These are phyloP conservation scores for Sciurus niger DNA, from an alignment of 2,113 vertebrate species.

Conservation along the genomic window DNA sequence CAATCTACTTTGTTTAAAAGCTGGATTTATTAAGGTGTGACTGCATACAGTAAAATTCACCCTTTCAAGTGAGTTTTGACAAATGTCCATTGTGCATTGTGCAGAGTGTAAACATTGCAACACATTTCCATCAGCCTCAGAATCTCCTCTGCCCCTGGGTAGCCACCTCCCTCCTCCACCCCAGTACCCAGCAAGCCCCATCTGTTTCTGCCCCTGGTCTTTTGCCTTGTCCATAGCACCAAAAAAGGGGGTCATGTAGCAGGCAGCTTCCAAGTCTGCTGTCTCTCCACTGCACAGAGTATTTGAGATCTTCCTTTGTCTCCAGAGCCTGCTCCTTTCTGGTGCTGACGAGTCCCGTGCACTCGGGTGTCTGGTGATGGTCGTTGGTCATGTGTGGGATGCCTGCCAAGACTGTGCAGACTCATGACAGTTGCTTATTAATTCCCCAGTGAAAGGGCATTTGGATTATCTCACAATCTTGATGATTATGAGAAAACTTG, in stretches of 20 bases:
- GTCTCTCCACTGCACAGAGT: not conserved
- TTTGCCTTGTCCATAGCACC: no score
- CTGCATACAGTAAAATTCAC: not conserved
- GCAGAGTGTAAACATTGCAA: not conserved
- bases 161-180: not conserved
- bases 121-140: accelerated
- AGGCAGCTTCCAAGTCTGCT: not conserved
- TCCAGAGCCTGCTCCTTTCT: not conserved
- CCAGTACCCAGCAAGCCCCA: not conserved
- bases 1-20: not conserved
- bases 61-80: not conserved
- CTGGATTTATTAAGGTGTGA: not conserved
- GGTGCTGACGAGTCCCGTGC: not conserved
- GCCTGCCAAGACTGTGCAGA: no score
- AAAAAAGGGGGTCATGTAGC: accelerated
- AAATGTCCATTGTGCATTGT: no score
- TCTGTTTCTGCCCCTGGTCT: not conserved
- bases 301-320: accelerated
- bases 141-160: accelerated
- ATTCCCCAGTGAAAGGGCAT: not conserved
- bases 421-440: accelerated
- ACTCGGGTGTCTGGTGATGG: no score
- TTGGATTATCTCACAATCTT: not conserved
- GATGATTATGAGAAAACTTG: not conserved
- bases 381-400: no score